Evolutionary conservation across 2,113 vertebrate genomes (phyloP).

Genomic region (Gymnocephalus cernua): DNA sequence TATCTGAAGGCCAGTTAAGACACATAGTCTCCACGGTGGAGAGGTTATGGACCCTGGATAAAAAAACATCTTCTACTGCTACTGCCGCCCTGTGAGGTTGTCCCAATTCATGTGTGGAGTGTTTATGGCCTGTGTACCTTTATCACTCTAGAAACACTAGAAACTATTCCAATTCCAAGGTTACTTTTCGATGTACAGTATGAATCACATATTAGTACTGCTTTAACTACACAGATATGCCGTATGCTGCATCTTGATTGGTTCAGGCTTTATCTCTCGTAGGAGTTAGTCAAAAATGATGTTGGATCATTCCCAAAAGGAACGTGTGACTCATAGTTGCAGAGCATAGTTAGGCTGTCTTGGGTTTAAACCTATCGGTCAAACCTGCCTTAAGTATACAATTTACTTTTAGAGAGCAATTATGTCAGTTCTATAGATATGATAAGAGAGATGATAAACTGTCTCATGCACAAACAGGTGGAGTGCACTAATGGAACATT

Average conservation of each 20-base stretch:
- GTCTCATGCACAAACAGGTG: constrained; percentile 16
- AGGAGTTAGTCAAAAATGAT: background rate
- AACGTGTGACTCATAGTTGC: background rate
- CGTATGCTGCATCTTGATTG: background rate
- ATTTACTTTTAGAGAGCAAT: background rate
- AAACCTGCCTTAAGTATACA: background rate
- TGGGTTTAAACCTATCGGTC: no score
- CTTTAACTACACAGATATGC: background rate
- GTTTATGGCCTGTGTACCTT: background rate
- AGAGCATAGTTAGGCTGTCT: background rate
- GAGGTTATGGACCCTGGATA: constrained; percentile 24
- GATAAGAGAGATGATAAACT: background rate
- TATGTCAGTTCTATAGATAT: background rate
- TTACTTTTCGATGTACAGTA: background rate
- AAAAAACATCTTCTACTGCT: background rate
- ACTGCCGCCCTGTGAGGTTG: constrained; percentile 8
- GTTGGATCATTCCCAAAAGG: background rate
- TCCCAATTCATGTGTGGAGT: background rate
- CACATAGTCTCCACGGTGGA: background rate
- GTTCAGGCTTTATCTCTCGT: background rate
- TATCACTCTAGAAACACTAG: background rate
- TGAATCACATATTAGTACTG: background rate
- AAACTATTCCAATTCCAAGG: background rate
- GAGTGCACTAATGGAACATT: background rate
- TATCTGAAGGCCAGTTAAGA: constrained; percentile 52